These are phyloP conservation scores for Oncorhynchus keta DNA, from an alignment of 2,113 vertebrate species.

Conservation along the genomic window DNA sequence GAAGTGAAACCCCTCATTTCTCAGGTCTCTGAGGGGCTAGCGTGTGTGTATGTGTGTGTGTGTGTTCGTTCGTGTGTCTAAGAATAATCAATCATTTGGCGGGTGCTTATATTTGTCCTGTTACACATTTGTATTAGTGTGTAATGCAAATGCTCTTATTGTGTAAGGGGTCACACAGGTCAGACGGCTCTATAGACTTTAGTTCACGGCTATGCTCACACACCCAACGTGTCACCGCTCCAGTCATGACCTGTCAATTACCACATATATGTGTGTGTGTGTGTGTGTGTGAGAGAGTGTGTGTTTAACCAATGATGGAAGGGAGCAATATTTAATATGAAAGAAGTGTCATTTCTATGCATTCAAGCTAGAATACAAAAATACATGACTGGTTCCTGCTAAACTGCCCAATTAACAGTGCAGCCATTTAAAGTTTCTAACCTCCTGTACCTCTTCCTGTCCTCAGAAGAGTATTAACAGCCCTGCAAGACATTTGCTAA, in stretches of 20 bases:
- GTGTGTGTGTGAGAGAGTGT: background rate
- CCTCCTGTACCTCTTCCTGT: too few relatives aligned
- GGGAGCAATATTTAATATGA: too few relatives aligned
- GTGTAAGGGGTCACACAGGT: slow-evolving; percentile 17
- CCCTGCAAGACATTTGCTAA: too few relatives aligned
- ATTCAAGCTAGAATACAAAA: background rate
- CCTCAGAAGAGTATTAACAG: too few relatives aligned
- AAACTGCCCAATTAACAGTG: background rate
- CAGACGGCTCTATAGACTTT: slow-evolving; percentile 62
- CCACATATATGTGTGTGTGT: slow-evolving; percentile 6
- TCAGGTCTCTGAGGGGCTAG: background rate
- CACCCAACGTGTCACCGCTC: slow-evolving; percentile 62
- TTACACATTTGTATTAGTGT: background rate
- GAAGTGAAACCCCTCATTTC: too few relatives aligned
- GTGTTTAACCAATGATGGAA: slow-evolving; percentile 4
- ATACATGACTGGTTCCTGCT: background rate
- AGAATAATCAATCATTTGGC: too few relatives aligned
- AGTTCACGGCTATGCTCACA: slow-evolving; percentile 28
- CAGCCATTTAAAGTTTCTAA: background rate
- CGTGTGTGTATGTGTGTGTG: background rate
- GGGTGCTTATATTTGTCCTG: too few relatives aligned
- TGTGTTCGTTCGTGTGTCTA: slow-evolving; percentile 3
- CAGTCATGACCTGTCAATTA: slow-evolving; percentile 54
- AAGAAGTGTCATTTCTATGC: too few relatives aligned
- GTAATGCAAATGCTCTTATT: background rate